phyloP scores from a whole-genome alignment of 2,797 vertebrate species.

The Brachyrhaphis roseni region DNA sequence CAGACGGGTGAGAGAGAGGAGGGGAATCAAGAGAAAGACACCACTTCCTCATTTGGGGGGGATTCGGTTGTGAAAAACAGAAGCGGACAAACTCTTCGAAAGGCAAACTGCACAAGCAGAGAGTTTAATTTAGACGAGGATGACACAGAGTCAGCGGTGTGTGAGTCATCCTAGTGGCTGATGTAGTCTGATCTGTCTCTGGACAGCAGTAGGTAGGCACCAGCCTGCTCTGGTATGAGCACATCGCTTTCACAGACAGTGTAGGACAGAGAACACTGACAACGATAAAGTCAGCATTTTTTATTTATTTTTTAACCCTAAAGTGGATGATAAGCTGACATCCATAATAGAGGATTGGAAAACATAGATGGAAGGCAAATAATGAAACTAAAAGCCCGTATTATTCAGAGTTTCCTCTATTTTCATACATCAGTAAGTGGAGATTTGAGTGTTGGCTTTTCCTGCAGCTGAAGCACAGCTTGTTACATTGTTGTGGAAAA shows the following conservation, averaged over 20 bases:
- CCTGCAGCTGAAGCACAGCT: conserved; percentile 36
- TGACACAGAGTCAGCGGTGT: conserved; percentile 57
- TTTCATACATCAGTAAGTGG: conserved; percentile 8
- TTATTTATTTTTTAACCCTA: background rate
- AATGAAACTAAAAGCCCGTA: conserved; percentile 8
- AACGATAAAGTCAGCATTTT: background rate
- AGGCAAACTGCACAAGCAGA: conserved; percentile 29
- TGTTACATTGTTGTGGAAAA: conserved; percentile 71
- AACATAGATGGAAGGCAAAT: conserved; percentile 7
- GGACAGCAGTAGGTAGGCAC: conserved; percentile 20
- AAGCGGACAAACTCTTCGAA: conserved; percentile 14
- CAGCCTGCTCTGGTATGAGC: conserved; percentile 29
- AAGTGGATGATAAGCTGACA: conserved; percentile 13
- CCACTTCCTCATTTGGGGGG: background rate
- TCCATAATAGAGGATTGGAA: background rate
- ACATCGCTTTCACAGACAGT: conserved; percentile 38
- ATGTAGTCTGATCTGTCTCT: conserved; percentile 38
- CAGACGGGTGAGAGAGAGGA: conserved; percentile 77
- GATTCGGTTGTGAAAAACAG: background rate
- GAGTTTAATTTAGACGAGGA: conserved; percentile 52
- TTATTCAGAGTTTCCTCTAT: background rate
- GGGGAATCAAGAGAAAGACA: background rate
- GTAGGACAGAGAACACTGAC: background rate
- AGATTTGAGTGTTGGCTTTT: conserved; percentile 13
- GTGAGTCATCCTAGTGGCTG: conserved; percentile 60